A percentile compares a stretch with the other conserved stretches of the same genome.
phyloP scores from a whole-genome alignment of 2,113 vertebrate genomes.

The Uropsilus gracilis region DNA sequence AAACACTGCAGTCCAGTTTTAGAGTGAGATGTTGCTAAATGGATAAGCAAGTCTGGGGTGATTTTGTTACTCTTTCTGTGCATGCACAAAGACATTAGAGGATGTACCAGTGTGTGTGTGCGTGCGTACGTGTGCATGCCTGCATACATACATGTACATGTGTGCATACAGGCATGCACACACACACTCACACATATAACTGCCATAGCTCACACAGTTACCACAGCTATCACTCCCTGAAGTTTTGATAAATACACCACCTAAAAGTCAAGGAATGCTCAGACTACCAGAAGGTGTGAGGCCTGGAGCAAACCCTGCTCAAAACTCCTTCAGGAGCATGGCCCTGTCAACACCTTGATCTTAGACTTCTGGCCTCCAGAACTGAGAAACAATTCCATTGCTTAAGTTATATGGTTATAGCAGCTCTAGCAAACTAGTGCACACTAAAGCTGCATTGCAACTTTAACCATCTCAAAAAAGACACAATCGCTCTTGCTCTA shows the following conservation, averaged over 20 bases:
- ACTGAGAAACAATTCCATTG: not conserved
- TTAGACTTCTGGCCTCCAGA: not conserved
- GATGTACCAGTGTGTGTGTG: accelerated
- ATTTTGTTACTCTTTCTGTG: conserved; percentile 17
- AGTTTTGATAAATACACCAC: not conserved
- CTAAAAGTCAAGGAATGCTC: not conserved
- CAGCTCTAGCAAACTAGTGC: not conserved
- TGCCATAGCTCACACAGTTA: too few relatives aligned
- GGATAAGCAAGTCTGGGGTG: conserved; percentile 20
- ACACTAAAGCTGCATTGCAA: too few relatives aligned
- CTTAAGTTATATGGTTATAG: not conserved
- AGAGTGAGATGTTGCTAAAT: conserved; percentile 16
- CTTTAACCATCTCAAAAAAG: too few relatives aligned
- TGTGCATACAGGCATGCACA: not conserved
- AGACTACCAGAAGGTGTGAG: not conserved
- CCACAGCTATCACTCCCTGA: too few relatives aligned
- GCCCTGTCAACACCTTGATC: not conserved
- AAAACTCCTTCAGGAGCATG: not conserved
- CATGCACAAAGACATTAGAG: not conserved
- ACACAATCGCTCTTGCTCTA: too few relatives aligned
- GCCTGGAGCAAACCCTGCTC: not conserved
- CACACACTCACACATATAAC: not conserved
- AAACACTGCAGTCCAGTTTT: conserved; percentile 46
- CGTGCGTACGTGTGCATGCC: not conserved
- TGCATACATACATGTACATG: not conserved